These are phyloP conservation scores for Lasioglossum malachurum DNA, from an alignment of 2,888 invertebrate species.

Conservation along the genomic window DNA sequence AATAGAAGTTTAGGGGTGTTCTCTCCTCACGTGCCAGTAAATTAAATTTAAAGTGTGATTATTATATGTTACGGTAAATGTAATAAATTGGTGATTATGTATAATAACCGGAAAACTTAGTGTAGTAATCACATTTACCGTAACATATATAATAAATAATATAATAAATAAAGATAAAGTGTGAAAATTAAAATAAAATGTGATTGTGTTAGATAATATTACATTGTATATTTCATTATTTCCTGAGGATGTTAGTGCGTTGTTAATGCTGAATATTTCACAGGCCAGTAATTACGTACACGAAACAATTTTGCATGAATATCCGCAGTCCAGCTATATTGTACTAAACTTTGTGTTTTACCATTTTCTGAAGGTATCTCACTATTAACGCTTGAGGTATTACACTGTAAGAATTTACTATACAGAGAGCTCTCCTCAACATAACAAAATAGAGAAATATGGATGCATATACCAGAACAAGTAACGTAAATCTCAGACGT, in stretches of 20 bases:
- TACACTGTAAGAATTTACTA: background rate
- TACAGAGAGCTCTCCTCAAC: background rate
- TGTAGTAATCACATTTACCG: too few relatives aligned
- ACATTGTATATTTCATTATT: background rate
- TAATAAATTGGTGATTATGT: too few relatives aligned
- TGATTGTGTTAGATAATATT: background rate
- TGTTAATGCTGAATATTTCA: background rate
- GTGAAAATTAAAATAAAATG: too few relatives aligned
- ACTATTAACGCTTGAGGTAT: background rate
- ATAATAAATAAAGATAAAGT: too few relatives aligned
- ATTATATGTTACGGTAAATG: too few relatives aligned
- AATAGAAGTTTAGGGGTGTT: background rate
- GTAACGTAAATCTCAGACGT: background rate
- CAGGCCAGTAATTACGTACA: background rate
- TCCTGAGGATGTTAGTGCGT: too few relatives aligned
- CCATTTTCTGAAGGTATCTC: background rate
- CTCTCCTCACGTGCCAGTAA: background rate
- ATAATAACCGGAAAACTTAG: too few relatives aligned
- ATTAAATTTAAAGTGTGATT: background rate
- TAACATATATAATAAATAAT: too few relatives aligned
- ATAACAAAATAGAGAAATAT: background rate
- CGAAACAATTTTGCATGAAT: background rate
- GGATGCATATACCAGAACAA: background rate
- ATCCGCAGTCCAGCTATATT: background rate
- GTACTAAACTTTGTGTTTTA: background rate